Evolutionary conservation across 2,113 vertebrate species (phyloP).

Genomic region (Xyliphius kryptos): DNA sequence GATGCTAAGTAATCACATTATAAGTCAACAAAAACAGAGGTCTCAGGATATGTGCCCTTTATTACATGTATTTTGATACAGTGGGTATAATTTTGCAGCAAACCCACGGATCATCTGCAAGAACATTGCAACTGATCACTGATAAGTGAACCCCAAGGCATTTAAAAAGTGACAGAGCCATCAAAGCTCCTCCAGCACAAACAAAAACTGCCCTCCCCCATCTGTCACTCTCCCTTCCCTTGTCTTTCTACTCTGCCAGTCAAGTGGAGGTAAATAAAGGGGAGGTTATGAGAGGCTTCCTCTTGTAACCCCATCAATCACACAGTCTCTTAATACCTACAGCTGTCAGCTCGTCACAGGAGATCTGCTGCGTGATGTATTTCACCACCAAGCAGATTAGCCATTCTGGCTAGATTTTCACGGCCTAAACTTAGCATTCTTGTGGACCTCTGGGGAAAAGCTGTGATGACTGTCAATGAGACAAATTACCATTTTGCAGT

Average conservation of each 20-base stretch:
- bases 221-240: neutral
- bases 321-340: constrained; percentile 59
- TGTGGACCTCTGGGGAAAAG: constrained; percentile 35
- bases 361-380: constrained; percentile 39
- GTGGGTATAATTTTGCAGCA: constrained; percentile 2
- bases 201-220: constrained; percentile 6
- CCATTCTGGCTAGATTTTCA: constrained; percentile 35
- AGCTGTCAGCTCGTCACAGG: constrained; percentile 55
- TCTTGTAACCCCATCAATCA: constrained; percentile 61
- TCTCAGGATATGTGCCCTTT: neutral
- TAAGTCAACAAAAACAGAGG: constrained; percentile 2
- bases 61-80: constrained; percentile 2
- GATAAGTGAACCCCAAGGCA: constrained; percentile 22
- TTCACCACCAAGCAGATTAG: constrained; percentile 45
- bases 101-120: constrained; percentile 11
- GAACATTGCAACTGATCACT: constrained; percentile 16
- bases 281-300: constrained; percentile 58
- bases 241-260: constrained; percentile 46
- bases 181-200: constrained; percentile 2
- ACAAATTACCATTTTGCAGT: constrained; percentile 35
- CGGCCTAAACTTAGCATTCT: constrained; percentile 42
- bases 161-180: constrained; percentile 22
- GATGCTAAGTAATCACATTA: constrained; percentile 26
- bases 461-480: constrained; percentile 41
- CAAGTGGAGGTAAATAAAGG: constrained; percentile 60